Base-by-base conservation (phyloP, 2,113 vertebrate species). In the Tringa solitaria region DNA sequence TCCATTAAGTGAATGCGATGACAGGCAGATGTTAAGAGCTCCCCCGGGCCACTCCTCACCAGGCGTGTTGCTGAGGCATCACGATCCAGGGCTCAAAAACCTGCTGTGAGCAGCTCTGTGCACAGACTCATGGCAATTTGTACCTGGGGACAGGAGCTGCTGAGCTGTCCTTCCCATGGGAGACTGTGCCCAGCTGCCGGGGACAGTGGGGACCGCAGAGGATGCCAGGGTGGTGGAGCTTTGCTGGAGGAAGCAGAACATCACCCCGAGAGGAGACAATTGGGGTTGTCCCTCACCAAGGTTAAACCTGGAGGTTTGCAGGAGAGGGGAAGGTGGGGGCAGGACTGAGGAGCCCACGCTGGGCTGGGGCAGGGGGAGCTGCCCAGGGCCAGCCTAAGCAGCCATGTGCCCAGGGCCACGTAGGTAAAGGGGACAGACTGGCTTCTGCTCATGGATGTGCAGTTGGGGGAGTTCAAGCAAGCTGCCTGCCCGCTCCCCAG, bases 191-290 rank as follows among this genome's bases (percentile, higher is more conserved):
- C 12, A 2, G 45, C 30, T 10, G 53, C 50, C 35, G 48, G 41
- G n/a, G 14, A 12, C 54, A 27, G 32, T 2, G 1, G 53, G 21
- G n/a, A 15, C 32, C 2, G 0, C 51, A 27, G 32, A 30, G 30
- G 19, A 30, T 30, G 43, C n/a, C 46, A 10, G 46, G 28, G 23
- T 9, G 27, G 27, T 2, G 3, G 16, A 32, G 37, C 64, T 65
- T n/a, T 59, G 33, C 16, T 0, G 0, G 20, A 23, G 19, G 8
- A 5, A 14, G 17, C 12, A 2, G 2, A 5, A 5, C 8, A 1
- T 37, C 7, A n/a, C 20, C 64, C 48, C 4, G 4, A 14, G 27
- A 26, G 41, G 28, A 24, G 53, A 4, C 9, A 15, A 6, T 0
- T 2, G 18, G 26, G 35, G 9, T 4, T 28, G 18, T 4, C 69